A percentile compares a stretch with the other conserved stretches of the same genome.
These are phyloP conservation scores for Terebella lapidaria DNA, from an alignment of 2,888 invertebrate species.

Conservation along the genomic window DNA sequence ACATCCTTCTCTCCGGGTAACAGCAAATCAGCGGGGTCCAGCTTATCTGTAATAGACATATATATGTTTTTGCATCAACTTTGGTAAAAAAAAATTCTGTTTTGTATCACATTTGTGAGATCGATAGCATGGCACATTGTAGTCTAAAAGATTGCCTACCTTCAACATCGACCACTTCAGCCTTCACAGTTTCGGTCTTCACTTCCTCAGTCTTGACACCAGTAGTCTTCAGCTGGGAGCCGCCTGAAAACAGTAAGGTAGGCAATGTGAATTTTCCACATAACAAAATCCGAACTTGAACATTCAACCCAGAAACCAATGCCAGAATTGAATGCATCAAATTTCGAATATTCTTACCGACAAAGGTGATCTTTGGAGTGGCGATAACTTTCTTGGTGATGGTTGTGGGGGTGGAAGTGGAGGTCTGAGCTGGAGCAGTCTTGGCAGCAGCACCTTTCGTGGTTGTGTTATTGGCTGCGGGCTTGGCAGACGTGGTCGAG, in stretches of 20 bases:
- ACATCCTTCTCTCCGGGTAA: constrained; percentile 44
- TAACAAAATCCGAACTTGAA: no score
- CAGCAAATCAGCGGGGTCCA: constrained; percentile 8
- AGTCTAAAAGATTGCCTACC: no score
- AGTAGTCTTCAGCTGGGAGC: constrained; percentile 47
- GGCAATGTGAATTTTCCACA: not conserved
- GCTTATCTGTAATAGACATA: constrained; percentile 10
- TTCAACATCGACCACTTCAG: constrained; percentile 9
- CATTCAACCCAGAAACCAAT: no score
- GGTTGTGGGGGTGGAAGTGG: constrained; percentile 19
- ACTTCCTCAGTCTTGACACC: constrained; percentile 42
- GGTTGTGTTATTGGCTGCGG: constrained; percentile 22
- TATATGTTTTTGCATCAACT: no score
- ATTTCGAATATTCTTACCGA: constrained; percentile 55
- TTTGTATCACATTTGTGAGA: no score
- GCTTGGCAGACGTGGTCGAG: constrained; percentile 22
- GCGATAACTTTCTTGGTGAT: constrained; percentile 57
- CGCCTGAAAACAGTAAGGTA: constrained; percentile 33
- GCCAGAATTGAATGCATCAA: no score
- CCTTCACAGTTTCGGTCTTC: constrained; percentile 31
- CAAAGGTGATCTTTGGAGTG: constrained; percentile 78
- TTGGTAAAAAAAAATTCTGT: no score
- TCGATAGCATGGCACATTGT: no score
- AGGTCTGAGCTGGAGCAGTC: constrained; percentile 20
- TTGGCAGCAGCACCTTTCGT: constrained; percentile 22